Percentiles rank a stretch among this genome's conserved stretches.
These are phyloP conservation scores for Congeria kusceri DNA, from an alignment of 2,888 invertebrate species.

Conservation along the genomic window DNA sequence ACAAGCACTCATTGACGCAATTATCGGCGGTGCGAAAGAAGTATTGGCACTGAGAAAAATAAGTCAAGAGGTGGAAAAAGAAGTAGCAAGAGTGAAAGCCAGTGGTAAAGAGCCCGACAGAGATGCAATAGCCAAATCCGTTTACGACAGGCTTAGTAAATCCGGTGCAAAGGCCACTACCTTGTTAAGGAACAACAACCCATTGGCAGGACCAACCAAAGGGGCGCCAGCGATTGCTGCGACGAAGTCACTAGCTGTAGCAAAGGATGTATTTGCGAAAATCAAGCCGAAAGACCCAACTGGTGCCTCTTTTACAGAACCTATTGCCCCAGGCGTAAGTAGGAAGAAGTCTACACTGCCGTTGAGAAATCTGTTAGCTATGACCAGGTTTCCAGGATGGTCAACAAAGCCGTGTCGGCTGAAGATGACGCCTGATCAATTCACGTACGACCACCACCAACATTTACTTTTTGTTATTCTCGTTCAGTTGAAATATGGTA, in stretches of 20 bases:
- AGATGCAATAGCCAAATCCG: background rate
- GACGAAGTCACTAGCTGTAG: background rate
- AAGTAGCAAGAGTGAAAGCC: background rate
- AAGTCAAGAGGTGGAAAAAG: background rate
- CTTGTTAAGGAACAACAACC: background rate
- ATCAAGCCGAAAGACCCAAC: background rate
- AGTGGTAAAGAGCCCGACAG: background rate
- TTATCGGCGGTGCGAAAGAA: conserved; percentile 21
- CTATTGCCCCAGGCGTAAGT: background rate
- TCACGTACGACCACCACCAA: no score
- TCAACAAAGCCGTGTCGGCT: background rate
- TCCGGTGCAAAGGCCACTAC: background rate
- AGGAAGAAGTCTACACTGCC: background rate
- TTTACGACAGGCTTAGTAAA: background rate
- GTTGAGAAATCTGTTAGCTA: background rate
- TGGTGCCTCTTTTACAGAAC: background rate
- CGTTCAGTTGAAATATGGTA: no score
- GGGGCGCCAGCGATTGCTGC: conserved; percentile 2
- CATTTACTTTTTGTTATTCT: no score
- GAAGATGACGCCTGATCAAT: no score
- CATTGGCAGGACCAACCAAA: background rate
- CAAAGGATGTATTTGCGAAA: background rate
- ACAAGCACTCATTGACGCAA: conserved; percentile 6
- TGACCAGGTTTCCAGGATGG: background rate
- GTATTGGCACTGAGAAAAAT: conserved; percentile 13